Evolutionary conservation across 2,797 vertebrate genomes (phyloP), one percentile per base, ranked within the genome.

Genomic region (Moxostoma hubbsi): DNA sequence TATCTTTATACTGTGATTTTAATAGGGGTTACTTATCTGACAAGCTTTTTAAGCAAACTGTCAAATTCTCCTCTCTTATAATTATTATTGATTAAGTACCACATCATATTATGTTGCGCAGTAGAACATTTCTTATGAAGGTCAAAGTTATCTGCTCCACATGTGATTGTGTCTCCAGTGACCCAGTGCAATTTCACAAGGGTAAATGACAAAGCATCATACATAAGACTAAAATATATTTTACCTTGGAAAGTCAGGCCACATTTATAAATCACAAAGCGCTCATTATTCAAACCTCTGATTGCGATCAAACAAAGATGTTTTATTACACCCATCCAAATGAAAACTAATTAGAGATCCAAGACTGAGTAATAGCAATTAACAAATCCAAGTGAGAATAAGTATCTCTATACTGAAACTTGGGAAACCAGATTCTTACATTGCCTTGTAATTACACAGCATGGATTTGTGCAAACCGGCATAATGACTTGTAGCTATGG

Each of bases 401-500:
- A 13, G 49, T 11, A 43, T 16, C 83, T 85, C 53, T 78, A 71
- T 64, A 76, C 75, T 68, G 75, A 80, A 50, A 68, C 70, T 76
- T 73, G 70, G 65, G 63, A 81, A 63, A 72, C 77, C 5, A 3
- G 53, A 63, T 66, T 81, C 80, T 76, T 81, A 69, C 71, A 64
- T 79, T 82, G 73, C 70, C 55, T 79, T 79, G 81, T 64, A 81
- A 73, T 85, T 82, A 85, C 78, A 66, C 82, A 82, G 74, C 83
- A 80, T 84, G 79, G 79, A 82, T 82, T 82, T 83, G 53, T 77
- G 76, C 85, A 77, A 82, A 68, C 75, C 50, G 15, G 2, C 50
- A 76, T 82, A 85, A 85, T 62, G 65, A 85, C 70, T 77, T 83
- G 84, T 86, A 84, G 73, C 85, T 85, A 85, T 85, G 88, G 86